Percentiles rank a stretch among this genome's conserved stretches.
These are phyloP conservation scores for Odontamblyopus lacepedii DNA, from an alignment of 2,797 vertebrate species.

Conservation along the genomic window DNA sequence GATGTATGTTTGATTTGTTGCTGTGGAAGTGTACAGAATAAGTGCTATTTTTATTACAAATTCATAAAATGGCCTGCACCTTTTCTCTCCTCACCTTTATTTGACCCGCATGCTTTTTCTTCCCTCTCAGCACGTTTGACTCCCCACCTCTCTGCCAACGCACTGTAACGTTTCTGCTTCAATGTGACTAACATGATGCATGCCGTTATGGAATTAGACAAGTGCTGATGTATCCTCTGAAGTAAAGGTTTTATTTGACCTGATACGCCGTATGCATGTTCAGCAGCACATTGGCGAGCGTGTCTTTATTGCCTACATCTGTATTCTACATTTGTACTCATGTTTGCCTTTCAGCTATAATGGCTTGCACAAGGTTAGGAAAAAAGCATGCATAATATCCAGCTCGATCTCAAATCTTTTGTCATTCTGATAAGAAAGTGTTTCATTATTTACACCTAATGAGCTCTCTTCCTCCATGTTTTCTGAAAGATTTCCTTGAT, in stretches of 20 bases:
- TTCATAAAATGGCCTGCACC: constrained; percentile 31
- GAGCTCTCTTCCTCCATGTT: constrained; percentile 42
- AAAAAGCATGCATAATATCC: constrained; percentile 40
- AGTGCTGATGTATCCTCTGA: constrained; percentile 35
- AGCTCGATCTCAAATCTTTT: constrained; percentile 34
- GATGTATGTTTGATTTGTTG: constrained; percentile 44
- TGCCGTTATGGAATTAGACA: constrained; percentile 36
- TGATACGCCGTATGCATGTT: constrained; percentile 52
- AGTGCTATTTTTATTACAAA: constrained; percentile 25
- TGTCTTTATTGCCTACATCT: constrained; percentile 42
- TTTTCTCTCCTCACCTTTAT: constrained; percentile 37
- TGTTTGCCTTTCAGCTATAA: constrained; percentile 50
- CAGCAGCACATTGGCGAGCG: constrained; percentile 26
- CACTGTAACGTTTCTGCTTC: constrained; percentile 35
- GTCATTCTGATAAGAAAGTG: constrained; percentile 48
- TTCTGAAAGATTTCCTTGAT: constrained; percentile 37
- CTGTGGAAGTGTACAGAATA: constrained; percentile 37
- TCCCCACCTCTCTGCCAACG: constrained; percentile 15
- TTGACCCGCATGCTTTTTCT: constrained; percentile 39
- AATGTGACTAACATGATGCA: constrained; percentile 34
- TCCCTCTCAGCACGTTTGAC: constrained; percentile 25
- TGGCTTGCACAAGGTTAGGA: constrained; percentile 33
- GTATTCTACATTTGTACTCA: constrained; percentile 49
- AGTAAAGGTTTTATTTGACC: constrained; percentile 52
- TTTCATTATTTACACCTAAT: constrained; percentile 56